Base-by-base conservation (phyloP, 2,888 invertebrate species). In the Globia sparganii region DNA sequence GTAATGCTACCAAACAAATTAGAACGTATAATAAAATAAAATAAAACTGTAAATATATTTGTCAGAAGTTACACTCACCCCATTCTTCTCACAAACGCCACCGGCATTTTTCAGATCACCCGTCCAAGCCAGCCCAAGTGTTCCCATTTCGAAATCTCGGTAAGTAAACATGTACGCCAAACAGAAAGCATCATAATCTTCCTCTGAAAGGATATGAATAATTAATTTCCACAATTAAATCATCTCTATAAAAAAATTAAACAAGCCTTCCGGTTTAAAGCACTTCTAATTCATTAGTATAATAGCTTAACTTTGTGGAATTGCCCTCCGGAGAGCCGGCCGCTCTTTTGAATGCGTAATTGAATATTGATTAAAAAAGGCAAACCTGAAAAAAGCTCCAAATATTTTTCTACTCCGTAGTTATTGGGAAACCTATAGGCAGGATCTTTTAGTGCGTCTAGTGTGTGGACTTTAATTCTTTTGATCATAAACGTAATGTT, bases 141-240 rank as follows among this genome's bases (percentile, higher is more conserved):
- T 99, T 56, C 99, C 99, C 98, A 99, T 99, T 95, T 99, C 99
- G 91, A 99, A 99, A 94, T 99, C 99, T 72, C 99, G 97, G 94
- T 99, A 99, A 31, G 99, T 99, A 94, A 99, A 99, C 98, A 99
- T 99, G 96, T 99, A 99, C 74, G 99, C 99, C 92, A 99, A 97
- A 93, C 99, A 99, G 96, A 99, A 99, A 34, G 99, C 99, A 94
- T 99, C 99, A 95, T 99, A 99, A 94, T 99, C 99, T 93, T 99
- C 98, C 97, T 99, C 99, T 98, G 97, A 72, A 88, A 97, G 97
- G 84, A 89, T 84, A 87, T 77, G 66, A 77, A 84, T 82, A 9
- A 74, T 75, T 73, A 80, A 85, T 80, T 65, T 70, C 13, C n/a
- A 40, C 46, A 65, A 66, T 70, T 74, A 74, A 74, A 81, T 69